These are phyloP conservation scores for Lissocephala sabroskyi DNA, from an alignment of 2,888 invertebrate genomes.

Conservation along the genomic window DNA sequence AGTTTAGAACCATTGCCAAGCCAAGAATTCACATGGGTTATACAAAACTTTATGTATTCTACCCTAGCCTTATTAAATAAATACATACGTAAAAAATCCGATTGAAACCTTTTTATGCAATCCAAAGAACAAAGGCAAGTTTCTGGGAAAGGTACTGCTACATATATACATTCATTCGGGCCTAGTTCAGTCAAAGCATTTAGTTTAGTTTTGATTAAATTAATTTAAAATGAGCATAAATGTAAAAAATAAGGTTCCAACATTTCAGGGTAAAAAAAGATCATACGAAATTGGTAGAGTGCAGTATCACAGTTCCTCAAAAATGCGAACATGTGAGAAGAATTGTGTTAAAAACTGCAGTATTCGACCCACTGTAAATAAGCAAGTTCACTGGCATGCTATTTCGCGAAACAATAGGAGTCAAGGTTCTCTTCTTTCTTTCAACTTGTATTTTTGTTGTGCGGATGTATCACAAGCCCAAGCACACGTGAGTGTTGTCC, in stretches of 20 bases:
- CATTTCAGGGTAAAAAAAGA: too few relatives aligned
- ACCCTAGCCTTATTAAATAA: neutral
- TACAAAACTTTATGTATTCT: constrained; percentile 10
- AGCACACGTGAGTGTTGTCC: constrained; percentile 13
- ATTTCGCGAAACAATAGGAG: constrained; percentile 45
- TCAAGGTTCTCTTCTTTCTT: constrained; percentile 45
- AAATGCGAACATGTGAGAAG: too few relatives aligned
- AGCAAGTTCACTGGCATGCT: constrained; percentile 49
- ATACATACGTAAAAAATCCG: constrained; percentile 36
- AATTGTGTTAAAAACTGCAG: neutral
- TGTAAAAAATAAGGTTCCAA: too few relatives aligned
- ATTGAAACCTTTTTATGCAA: constrained; percentile 59
- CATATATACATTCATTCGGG: constrained; percentile 18
- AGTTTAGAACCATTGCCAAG: constrained; percentile 10
- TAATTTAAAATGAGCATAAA: too few relatives aligned
- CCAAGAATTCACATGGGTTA: constrained; percentile 28
- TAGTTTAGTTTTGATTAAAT: too few relatives aligned
- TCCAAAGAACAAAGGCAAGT: constrained; percentile 51
- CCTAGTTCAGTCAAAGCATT: constrained; percentile 6
- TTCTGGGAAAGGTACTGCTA: constrained; percentile 55
- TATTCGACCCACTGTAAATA: constrained; percentile 13
- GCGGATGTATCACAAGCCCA: constrained; percentile 6
- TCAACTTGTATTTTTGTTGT: constrained; percentile 6
- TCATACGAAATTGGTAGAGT: too few relatives aligned
- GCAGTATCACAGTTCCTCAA: too few relatives aligned